Evolutionary conservation across 92 coral and sea anemone genomes (phyloP).

Genomic region (Phenganax subtilis): DNA sequence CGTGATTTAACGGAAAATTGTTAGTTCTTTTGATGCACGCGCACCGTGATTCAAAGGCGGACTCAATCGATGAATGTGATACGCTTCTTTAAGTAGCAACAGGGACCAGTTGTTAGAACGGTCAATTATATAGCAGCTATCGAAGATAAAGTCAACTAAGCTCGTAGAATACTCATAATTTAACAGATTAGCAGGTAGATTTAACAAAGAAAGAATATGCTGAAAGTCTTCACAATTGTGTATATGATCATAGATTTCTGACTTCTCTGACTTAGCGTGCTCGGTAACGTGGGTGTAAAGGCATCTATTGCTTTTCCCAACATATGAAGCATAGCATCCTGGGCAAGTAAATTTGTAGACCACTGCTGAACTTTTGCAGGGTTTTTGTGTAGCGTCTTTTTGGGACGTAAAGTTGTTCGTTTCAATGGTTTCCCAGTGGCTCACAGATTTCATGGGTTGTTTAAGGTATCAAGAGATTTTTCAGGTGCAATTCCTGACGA

Average conservation of each 20-base stretch:
- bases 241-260: constrained; percentile 20
- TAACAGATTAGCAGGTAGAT: constrained; percentile 8
- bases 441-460: constrained; percentile 7
- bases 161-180: constrained; percentile 5
- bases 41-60: neutral
- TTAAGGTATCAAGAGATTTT: constrained; percentile 12
- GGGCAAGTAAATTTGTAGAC: constrained; percentile 28
- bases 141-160: neutral
- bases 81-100: neutral
- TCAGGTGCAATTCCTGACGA: neutral
- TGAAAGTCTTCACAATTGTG: constrained; percentile 9
- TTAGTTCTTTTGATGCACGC: too few species aligned
- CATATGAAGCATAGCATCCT: constrained; percentile 30
- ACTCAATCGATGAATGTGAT: constrained; percentile 28
- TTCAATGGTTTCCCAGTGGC: neutral
- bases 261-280: constrained; percentile 21
- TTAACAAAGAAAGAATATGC: constrained; percentile 11
- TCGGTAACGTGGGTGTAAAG: constrained; percentile 36
- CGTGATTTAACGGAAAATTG: too few species aligned
- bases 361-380: constrained; percentile 18
- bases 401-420: constrained; percentile 1
- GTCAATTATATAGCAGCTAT: too few species aligned
- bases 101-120: neutral
- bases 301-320: constrained; percentile 37
- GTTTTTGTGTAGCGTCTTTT: constrained; percentile 35